Percentiles rank a stretch among this genome's conserved stretches.
These are phyloP conservation scores for Dicycla oo DNA, from an alignment of 2,888 invertebrate species.

Conservation along the genomic window DNA sequence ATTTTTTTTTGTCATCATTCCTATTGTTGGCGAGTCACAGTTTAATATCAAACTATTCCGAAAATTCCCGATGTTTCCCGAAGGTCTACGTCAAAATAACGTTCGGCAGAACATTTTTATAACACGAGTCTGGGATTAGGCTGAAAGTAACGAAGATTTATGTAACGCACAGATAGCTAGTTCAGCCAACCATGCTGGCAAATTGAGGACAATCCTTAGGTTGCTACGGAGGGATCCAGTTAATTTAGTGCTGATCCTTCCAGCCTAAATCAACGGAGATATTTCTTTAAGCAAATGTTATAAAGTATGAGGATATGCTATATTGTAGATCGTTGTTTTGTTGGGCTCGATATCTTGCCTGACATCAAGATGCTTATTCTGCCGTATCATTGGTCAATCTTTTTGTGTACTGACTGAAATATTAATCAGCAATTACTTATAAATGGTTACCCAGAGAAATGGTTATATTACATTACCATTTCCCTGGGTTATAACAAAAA, in stretches of 20 bases:
- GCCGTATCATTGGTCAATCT: not conserved
- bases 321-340: not conserved
- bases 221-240: slow-evolving; percentile 35
- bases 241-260: slow-evolving; percentile 49
- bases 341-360: slow-evolving; percentile 1
- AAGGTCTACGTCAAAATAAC: slow-evolving; percentile 30
- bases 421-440: not conserved
- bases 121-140: slow-evolving; percentile 54
- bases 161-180: slow-evolving; percentile 52
- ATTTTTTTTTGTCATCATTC: too few relatives aligned
- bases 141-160: slow-evolving; percentile 54
- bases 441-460: too few relatives aligned
- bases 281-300: slow-evolving; percentile 27
- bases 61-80: slow-evolving; percentile 14
- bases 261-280: slow-evolving; percentile 38
- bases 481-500: too few relatives aligned
- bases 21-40: slow-evolving; percentile 3
- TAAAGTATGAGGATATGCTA: slow-evolving; percentile 22
- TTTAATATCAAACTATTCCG: slow-evolving; percentile 20
- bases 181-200: slow-evolving; percentile 43
- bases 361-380: not conserved
- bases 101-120: slow-evolving; percentile 46
- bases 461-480: too few relatives aligned
- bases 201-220: slow-evolving; percentile 61
- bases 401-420: not conserved